Evolutionary conservation across 2,888 invertebrate species (phyloP), one percentile per base, ranked within the genome.

Genomic region (Galeopsomyia nigrocyanea): DNA sequence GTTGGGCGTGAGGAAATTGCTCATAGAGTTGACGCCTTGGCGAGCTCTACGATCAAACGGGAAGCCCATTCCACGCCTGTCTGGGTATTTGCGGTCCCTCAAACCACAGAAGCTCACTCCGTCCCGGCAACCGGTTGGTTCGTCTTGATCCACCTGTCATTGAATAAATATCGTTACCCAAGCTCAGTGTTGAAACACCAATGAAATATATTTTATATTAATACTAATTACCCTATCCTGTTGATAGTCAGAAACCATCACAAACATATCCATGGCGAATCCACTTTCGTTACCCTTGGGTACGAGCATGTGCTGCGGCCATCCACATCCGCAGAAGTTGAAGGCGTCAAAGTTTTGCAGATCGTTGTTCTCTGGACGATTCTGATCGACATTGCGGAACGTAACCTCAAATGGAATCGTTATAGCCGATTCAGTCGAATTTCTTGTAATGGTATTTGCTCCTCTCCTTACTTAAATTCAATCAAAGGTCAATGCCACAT

Each of bases 391-490:
- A 83, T 92, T 90, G 13, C 94, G 90, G 91, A 95, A 96, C 0
- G 94, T 94, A 68, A 92, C 89, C 83, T 95, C 94, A 83, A 93
- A 94, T 0, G 95, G 94, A 80, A 95, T 93, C 7, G 95, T 95
- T 16, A 95, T 92, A 0, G 94, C 92, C 0, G 95, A 95, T 63
- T 94, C 91, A 0, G 87, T 83, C 7, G 94, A 94, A 22, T 87
- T 85, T 16, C 93, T 91, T 0, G 88, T 89, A 65, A 95, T 88
- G 0, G 88, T 90, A 81, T 93, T 94, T 75, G 87, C 87, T 5
- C 94, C 94, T 0, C 91, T 89, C 61, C 88, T 88, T 71, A 95
- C 93, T 92, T 86, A 72, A 53, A 17, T 53, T 53, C 13, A 1
- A 9, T 14, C 6, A 6, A 1, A 5, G 10, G 39, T 39, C 7